phyloP scores from a whole-genome alignment of 2,113 vertebrate species.

The Zosterops borbonicus region DNA sequence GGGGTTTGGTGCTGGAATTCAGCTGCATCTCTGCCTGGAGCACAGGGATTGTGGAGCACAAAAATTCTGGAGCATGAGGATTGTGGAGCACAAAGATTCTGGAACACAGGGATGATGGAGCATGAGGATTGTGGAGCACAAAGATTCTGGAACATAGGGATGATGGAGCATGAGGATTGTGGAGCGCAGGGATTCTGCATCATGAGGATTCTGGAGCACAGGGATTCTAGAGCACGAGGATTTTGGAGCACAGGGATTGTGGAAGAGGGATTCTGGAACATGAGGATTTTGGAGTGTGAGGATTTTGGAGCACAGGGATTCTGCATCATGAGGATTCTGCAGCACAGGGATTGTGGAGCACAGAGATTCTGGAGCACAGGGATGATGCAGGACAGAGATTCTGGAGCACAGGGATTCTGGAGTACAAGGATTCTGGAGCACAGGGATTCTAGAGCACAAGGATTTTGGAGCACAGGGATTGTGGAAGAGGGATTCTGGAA shows the following conservation, averaged over 20 bases:
- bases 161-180: neutral
- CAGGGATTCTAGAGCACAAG: too few species aligned
- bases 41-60: neutral
- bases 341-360: neutral
- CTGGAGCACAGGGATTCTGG: neutral
- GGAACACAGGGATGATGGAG: neutral
- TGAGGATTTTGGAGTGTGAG: neutral
- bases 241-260: neutral
- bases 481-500: too few species aligned
- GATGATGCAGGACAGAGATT: neutral
- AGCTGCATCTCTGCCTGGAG: neutral
- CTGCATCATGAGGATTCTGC: neutral
- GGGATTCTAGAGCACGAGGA: neutral
- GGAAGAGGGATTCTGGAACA: too few species aligned
- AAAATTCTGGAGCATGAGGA: accelerated
- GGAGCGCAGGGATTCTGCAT: neutral
- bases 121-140: neutral
- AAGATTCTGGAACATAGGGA: accelerated
- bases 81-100: neutral
- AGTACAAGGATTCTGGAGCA: neutral
- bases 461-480: neutral
- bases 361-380: neutral
- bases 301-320: neutral
- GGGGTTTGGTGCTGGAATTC: accelerated
- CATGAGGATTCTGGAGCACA: neutral